A percentile compares a stretch with the other conserved stretches of the same genome.
Conservation (phyloP, 1,140 invertebrate genomes). For the Pseudomyrmex pallidus region DNA sequence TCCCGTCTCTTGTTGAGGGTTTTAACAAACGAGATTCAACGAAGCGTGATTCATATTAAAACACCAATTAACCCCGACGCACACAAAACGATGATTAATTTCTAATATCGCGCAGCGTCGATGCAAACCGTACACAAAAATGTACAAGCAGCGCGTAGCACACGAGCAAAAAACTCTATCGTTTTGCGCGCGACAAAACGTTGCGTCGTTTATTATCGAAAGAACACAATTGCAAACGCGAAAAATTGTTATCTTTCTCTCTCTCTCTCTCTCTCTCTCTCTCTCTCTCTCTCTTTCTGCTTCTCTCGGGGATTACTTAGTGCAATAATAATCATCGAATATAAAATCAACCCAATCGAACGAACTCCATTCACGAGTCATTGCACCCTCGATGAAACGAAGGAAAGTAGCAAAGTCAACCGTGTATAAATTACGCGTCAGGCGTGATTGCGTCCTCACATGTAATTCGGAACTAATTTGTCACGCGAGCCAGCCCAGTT, state of each 20-base stretch:
- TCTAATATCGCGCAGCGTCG: not conserved
- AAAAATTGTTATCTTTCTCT: no score
- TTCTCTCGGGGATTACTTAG: no score
- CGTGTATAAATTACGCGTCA: not conserved
- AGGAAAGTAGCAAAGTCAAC: not conserved
- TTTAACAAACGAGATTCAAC: not conserved
- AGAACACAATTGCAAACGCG: no score
- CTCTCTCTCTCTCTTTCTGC: no score
- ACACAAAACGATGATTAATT: not conserved
- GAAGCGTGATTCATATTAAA: not conserved
- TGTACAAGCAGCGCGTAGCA: no score
- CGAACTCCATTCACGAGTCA: not conserved
- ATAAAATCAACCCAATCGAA: not conserved
- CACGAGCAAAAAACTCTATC: not conserved
- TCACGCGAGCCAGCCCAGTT: not conserved
- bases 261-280: no score
- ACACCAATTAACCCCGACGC: not conserved
- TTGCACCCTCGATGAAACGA: not conserved
- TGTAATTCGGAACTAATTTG: not conserved
- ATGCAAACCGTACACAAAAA: not conserved
- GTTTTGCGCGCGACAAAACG: not conserved
- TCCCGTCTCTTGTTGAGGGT: not conserved
- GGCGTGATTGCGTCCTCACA: not conserved
- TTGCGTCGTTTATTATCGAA: not conserved
- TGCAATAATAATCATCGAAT: no score